Conservation (phyloP, 2,797 vertebrate species). For the Pantherophis vulpinus region DNA sequence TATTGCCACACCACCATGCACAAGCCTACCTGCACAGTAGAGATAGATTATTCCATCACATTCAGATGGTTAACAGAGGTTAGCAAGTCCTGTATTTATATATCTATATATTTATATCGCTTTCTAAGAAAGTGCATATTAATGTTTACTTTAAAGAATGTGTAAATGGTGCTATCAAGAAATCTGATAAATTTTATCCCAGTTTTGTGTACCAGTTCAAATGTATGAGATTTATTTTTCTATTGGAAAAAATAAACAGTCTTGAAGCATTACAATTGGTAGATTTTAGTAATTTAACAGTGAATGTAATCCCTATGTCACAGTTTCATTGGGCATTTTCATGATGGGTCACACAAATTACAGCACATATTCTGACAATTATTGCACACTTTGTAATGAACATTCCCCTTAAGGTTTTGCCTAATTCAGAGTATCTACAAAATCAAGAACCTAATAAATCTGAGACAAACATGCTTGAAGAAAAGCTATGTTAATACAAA, state of each 20-base stretch:
- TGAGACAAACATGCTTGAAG: constrained; percentile 58
- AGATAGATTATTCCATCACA: constrained; percentile 82
- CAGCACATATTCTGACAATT: constrained; percentile 61
- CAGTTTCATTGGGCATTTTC: constrained; percentile 68
- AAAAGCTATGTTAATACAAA: constrained; percentile 61
- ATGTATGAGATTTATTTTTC: constrained; percentile 90
- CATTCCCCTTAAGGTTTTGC: constrained; percentile 58
- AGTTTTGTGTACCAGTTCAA: constrained; percentile 86
- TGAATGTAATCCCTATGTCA: constrained; percentile 76
- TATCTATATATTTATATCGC: constrained; percentile 83
- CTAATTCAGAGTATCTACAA: constrained; percentile 50
- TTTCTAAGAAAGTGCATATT: constrained; percentile 89
- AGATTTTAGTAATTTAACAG: constrained; percentile 88
- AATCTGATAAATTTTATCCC: constrained; percentile 85
- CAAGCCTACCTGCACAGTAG: constrained; percentile 82
- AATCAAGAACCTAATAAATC: constrained; percentile 59
- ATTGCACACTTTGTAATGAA: constrained; percentile 60
- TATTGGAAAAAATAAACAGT: constrained; percentile 87
- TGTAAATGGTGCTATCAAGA: constrained; percentile 88
- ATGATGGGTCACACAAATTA: constrained; percentile 70
- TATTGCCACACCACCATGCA: constrained; percentile 82
- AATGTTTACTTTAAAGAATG: constrained; percentile 88
- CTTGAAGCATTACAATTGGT: constrained; percentile 85
- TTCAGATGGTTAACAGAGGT: constrained; percentile 87
- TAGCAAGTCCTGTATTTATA: constrained; percentile 79